Base-by-base conservation (phyloP, 2,113 vertebrate species). In the Tympanuchus pallidicinctus region DNA sequence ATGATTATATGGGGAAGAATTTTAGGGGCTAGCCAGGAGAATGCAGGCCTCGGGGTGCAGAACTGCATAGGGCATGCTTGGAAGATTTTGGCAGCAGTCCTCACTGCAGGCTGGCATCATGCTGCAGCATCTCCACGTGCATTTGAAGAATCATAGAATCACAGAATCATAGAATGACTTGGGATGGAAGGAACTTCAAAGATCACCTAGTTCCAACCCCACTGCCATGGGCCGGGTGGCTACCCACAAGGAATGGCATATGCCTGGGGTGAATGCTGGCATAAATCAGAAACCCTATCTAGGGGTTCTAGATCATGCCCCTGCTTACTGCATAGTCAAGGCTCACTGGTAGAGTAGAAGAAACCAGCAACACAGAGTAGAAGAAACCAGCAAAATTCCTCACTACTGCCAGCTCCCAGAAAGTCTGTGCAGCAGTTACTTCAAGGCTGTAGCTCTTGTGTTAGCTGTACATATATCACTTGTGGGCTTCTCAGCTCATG, bases 121-220 rank as follows among this genome's bases (percentile, higher is more conserved):
- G 69, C 82, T 67, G 57, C 83, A 84, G 77, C 61, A 24, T 93
- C 92, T 52, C 32, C 47, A 34, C 63, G 56, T 74, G 38, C 8
- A 28, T 54, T 28, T 54, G 50, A 28, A 28, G 50, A 54, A 54
- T 54, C 52, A 54, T 28, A 52, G 50, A 52, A 52, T 27, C 50
- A 52, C 25, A 52, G 50, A 52, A 52, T 52, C 14, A 28, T 16
- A 28, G 27, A 28, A 28, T 54, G 14, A 24, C 27, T 54, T 54
- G 14, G 52, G 52, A 54, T 54, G 25, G 27, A 54, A 54, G 27
- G 52, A 27, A 54, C 52, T 54, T 54, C 52, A 54, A 54, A 54
- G 52, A 16, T 30, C 52, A 28, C 52, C 52, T 54, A 54, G 52
- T 28, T 30, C 52, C 52, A 54, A 54, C 27, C 52, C 27, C 27